Conservation (phyloP, 2,113 vertebrate species). For the Mustela lutreola region DNA sequence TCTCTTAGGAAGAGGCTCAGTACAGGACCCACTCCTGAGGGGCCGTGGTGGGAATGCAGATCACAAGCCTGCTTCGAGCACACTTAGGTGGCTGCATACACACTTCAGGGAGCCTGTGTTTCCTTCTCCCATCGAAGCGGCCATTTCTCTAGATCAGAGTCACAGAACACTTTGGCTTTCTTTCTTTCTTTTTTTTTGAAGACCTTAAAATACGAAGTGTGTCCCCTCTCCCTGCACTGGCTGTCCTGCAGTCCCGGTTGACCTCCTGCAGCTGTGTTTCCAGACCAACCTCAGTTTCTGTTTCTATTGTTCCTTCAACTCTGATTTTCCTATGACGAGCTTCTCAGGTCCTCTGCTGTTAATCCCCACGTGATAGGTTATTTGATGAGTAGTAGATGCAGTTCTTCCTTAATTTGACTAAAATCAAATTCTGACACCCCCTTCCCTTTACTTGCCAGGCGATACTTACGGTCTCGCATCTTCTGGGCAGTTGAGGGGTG, state of each 20-base stretch:
- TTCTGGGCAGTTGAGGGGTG: not conserved
- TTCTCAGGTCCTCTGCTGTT: not conserved
- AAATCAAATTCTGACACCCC: not conserved
- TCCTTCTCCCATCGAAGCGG: not conserved
- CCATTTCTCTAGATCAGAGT: not conserved
- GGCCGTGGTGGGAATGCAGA: rapidly evolving
- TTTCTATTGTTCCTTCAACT: not conserved
- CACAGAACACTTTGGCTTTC: not conserved
- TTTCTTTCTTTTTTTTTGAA: not conserved
- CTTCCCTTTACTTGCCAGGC: not conserved
- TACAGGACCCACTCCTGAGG: not conserved
- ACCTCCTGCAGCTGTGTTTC: not conserved
- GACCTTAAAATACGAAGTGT: rapidly evolving
- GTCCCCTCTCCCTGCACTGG: rapidly evolving
- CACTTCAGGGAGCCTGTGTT: not conserved
- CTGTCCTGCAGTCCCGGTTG: not conserved
- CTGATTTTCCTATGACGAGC: not conserved
- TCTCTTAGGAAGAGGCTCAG: not conserved
- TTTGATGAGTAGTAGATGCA: conserved; percentile 61
- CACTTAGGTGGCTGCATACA: not conserved
- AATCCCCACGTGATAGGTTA: not conserved
- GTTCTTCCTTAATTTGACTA: conserved; percentile 51
- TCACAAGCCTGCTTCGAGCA: not conserved
- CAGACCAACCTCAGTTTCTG: not conserved
- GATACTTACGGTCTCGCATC: not conserved